These are phyloP conservation scores for Ceryle rudis DNA, from an alignment of 2,797 vertebrate genomes.

Conservation along the genomic window DNA sequence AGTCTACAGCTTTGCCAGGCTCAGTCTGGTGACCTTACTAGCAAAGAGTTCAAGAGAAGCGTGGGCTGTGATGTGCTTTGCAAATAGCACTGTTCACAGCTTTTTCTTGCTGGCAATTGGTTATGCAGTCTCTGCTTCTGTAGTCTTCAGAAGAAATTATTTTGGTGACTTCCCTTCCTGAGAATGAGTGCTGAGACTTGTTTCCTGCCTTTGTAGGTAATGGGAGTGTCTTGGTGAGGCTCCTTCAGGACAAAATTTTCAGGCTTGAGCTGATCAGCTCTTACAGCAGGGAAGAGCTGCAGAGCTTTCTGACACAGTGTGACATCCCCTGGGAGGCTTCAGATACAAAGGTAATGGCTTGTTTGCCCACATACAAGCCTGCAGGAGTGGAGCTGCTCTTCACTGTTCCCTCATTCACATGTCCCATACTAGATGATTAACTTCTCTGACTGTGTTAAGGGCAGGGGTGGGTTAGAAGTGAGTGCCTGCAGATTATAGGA, in stretches of 20 bases:
- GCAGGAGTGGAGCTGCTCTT: not conserved
- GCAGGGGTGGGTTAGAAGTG: not conserved
- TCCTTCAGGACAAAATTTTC: conserved; percentile 89
- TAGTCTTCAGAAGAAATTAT: not conserved
- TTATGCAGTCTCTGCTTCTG: not conserved
- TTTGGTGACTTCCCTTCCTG: conserved; percentile 11
- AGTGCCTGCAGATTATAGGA: conserved; percentile 7
- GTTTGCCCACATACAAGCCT: conserved; percentile 5
- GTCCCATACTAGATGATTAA: not conserved
- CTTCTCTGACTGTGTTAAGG: not conserved
- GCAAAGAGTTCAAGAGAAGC: not conserved
- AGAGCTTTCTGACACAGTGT: conserved; percentile 83
- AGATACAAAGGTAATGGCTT: conserved; percentile 84
- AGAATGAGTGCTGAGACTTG: not conserved
- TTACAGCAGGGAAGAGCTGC: conserved; percentile 86
- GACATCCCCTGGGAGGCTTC: conserved; percentile 71
- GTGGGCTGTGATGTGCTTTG: not conserved
- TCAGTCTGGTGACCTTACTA: not conserved
- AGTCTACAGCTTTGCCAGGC: not conserved
- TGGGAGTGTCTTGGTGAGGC: conserved; percentile 86
- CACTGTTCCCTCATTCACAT: not conserved
- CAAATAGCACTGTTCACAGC: not conserved
- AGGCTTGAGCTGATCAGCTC: conserved; percentile 86
- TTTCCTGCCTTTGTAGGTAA: conserved; percentile 81
- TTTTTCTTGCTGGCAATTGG: not conserved